phyloP scores from a whole-genome alignment of 2,797 vertebrate species.

The Ficedula albicollis region DNA sequence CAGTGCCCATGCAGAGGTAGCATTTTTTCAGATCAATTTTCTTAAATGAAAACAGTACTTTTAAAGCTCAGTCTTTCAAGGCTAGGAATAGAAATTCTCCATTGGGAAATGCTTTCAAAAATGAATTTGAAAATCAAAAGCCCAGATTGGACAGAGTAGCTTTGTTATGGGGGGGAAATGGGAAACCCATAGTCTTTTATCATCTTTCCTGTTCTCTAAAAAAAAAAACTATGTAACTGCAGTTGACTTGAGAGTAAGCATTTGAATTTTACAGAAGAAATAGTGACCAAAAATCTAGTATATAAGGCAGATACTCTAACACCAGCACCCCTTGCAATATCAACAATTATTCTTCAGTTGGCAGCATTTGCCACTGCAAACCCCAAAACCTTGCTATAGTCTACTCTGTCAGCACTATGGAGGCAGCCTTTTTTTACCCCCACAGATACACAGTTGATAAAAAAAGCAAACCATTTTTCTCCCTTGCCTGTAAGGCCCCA shows the following conservation, averaged over 20 bases:
- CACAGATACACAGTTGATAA: fast-evolving
- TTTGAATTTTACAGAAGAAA: background rate
- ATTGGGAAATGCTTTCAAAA: background rate
- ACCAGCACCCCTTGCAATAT: background rate
- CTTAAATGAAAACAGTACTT: slow-evolving; percentile 10
- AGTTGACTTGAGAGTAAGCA: background rate
- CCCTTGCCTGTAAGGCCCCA: background rate
- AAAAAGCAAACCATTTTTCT: background rate
- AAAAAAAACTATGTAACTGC: background rate
- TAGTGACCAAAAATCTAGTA: background rate
- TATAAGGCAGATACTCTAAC: background rate
- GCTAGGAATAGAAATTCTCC: background rate
- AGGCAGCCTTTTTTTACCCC: background rate
- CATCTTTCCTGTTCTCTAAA: background rate
- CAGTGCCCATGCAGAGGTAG: background rate
- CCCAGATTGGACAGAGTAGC: background rate
- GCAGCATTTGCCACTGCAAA: background rate
- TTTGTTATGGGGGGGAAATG: fast-evolving
- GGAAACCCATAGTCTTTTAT: background rate
- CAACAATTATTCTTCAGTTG: background rate
- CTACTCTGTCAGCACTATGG: background rate
- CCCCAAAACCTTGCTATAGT: background rate
- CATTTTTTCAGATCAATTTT: background rate
- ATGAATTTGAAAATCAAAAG: background rate
- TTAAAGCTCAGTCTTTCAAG: background rate